Conservation (phyloP, 1,140 invertebrate species). For the Psilanteris sp. region DNA sequence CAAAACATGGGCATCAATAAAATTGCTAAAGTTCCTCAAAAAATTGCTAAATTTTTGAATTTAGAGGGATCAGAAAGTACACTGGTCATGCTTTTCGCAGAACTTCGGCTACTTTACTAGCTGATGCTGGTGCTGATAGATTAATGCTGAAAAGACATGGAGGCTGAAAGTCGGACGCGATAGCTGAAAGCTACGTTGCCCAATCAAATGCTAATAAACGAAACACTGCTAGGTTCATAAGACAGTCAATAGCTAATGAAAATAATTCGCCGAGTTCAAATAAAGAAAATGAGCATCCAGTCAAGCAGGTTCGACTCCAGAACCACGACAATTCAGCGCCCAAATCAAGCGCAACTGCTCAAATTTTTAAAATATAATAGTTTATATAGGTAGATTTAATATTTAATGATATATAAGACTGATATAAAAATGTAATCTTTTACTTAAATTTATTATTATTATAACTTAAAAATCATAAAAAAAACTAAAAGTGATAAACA, state of each 20-base stretch:
- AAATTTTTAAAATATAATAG: background rate
- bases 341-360: background rate
- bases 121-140: background rate
- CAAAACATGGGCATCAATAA: no score
- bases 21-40: no score
- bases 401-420: background rate
- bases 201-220: background rate
- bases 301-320: background rate
- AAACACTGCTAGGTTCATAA: background rate
- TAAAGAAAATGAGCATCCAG: background rate
- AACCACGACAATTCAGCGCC: background rate
- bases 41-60: no score
- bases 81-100: no score
- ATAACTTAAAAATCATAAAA: no score
- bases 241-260: background rate
- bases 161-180: background rate
- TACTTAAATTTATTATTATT: no score
- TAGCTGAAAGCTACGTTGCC: background rate
- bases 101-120: no score
- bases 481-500: no score
- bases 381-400: background rate
- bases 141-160: background rate
- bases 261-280: background rate
- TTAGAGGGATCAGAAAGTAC: no score
- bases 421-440: no score